phyloP scores from a whole-genome alignment of 2,113 vertebrate genomes.

The Myiozetetes cayanensis region DNA sequence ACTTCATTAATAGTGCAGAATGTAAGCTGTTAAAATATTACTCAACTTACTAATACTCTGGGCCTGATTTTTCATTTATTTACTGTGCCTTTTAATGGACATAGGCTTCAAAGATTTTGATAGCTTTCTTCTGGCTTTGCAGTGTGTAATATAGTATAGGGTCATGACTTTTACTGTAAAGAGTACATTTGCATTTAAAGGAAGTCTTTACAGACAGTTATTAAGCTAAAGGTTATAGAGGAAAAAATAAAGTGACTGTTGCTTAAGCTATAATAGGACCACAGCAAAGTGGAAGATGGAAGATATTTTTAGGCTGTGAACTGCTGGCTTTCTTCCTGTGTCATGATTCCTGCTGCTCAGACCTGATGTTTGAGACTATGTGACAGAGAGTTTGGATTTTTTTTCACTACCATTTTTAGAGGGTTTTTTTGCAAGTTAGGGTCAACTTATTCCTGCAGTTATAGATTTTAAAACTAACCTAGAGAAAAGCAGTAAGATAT shows the following conservation, averaged over 20 bases:
- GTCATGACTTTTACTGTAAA: conserved; percentile 2
- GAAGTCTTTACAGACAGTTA: conserved; percentile 16
- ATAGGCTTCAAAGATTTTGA: neutral
- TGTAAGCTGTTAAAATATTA: neutral
- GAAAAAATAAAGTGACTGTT: neutral
- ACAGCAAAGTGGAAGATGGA: conserved; percentile 34
- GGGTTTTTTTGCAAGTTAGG: neutral
- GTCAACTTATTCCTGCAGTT: neutral
- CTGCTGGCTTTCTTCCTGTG: conserved; percentile 53
- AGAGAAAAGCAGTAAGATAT: neutral
- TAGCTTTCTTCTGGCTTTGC: neutral
- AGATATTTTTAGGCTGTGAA: conserved; percentile 52
- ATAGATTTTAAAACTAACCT: neutral
- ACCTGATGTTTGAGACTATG: conserved; percentile 18
- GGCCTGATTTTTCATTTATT: neutral
- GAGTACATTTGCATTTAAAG: conserved; percentile 41
- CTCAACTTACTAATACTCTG: neutral
- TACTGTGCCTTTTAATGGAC: neutral
- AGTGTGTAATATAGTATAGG: neutral
- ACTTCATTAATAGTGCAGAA: neutral
- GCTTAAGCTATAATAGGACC: conserved; percentile 25
- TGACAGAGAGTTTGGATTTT: neutral
- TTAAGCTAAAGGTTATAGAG: conserved; percentile 30
- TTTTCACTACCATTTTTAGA: neutral
- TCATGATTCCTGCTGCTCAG: conserved; percentile 14